These are phyloP conservation scores for Odobenus rosmarus DNA, from an alignment of 2,113 vertebrate species.

Conservation along the genomic window DNA sequence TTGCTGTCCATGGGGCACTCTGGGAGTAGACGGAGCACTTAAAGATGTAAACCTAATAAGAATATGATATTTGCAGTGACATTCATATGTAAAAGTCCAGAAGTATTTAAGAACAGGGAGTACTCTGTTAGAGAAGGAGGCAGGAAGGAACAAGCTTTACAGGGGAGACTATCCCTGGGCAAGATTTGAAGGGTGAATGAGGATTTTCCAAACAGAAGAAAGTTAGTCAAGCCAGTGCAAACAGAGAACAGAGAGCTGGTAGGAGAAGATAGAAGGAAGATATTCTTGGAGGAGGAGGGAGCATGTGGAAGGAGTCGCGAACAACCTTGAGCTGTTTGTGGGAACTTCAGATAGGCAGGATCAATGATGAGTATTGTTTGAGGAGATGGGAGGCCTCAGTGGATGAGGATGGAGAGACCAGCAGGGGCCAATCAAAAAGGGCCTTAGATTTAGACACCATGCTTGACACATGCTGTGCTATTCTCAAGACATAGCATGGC, in stretches of 20 bases:
- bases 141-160: background rate
- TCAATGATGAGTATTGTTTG: background rate
- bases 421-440: background rate
- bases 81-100: background rate
- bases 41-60: accelerated
- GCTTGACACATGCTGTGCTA: accelerated
- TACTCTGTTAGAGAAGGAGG: background rate
- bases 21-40: accelerated
- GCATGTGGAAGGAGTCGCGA: background rate
- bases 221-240: background rate
- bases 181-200: background rate
- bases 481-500: background rate
- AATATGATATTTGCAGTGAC: background rate
- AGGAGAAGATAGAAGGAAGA: background rate
- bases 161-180: background rate
- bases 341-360: background rate
- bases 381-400: accelerated
- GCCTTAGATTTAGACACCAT: too few species aligned
- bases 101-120: background rate
- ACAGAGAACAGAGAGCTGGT: background rate
- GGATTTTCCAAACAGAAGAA: background rate
- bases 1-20: background rate
- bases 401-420: background rate
- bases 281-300: background rate
- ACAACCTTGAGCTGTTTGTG: background rate